Conservation (phyloP, 2,797 vertebrate genomes). For the Sitta carolinensis region DNA sequence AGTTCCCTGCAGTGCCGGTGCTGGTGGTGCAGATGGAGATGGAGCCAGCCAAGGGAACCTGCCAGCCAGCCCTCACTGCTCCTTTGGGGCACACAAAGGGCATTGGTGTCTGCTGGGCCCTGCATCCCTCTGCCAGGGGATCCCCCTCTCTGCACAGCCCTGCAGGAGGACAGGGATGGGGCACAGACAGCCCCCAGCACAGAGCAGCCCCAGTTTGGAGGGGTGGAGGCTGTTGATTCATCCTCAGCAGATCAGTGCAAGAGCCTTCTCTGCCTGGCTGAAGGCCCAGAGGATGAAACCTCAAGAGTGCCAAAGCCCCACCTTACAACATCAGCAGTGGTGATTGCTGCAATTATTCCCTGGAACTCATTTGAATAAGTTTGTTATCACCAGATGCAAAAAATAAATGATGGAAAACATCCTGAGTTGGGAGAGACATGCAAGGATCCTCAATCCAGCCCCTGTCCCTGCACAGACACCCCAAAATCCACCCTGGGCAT, state of each 20-base stretch:
- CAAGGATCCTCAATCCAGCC: fast-evolving
- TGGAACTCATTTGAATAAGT: neutral
- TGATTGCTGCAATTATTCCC: neutral
- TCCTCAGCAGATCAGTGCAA: neutral
- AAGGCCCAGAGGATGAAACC: neutral
- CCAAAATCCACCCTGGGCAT: neutral
- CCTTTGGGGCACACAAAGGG: neutral
- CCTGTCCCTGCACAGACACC: neutral
- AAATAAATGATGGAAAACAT: neutral
- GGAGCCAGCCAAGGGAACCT: no score
- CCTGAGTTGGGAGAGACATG: neutral
- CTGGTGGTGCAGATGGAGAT: fast-evolving
- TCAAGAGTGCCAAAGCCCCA: neutral
- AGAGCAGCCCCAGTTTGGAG: neutral
- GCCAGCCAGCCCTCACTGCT: fast-evolving
- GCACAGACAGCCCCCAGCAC: no score
- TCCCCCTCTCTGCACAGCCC: no score
- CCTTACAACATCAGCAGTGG: fast-evolving
- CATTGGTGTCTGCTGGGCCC: no score
- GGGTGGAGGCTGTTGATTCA: neutral
- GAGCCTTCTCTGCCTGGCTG: neutral
- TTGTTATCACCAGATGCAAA: neutral
- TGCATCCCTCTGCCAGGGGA: no score
- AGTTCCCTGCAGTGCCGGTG: no score
- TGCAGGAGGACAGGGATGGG: neutral